Percentiles rank a stretch among this genome's conserved stretches.
phyloP scores from a whole-genome alignment of 1,140 invertebrate genomes.

The Solen grandis region DNA sequence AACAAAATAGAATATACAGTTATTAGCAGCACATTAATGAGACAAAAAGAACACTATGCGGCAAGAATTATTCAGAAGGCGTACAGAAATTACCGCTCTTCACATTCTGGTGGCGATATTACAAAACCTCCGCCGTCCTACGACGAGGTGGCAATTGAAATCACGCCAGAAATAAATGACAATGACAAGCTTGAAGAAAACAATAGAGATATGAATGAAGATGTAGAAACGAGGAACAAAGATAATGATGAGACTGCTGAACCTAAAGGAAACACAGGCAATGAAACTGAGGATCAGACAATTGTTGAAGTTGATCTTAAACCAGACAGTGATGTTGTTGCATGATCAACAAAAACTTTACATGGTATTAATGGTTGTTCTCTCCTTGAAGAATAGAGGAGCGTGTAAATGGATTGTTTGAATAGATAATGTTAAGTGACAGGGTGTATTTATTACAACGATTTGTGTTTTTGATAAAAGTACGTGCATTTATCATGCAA shows the following conservation, averaged over 20 bases:
- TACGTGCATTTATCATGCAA: conserved; percentile 38
- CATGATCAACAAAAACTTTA: conserved; percentile 57
- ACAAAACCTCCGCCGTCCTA: conserved; percentile 57
- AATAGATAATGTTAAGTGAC: conserved; percentile 20
- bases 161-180: conserved; percentile 34
- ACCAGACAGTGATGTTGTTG: conserved; percentile 78
- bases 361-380: conserved; percentile 3
- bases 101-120: conserved; percentile 31
- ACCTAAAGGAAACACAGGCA: conserved; percentile 37
- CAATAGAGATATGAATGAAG: conserved; percentile 30
- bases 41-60: conserved; percentile 97
- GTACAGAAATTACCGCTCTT: conserved; percentile 83
- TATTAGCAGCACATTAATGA: conserved; percentile 95
- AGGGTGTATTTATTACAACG: conserved; percentile 35
- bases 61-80: conserved; percentile 96
- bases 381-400: conserved; percentile 15
- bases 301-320: conserved; percentile 76
- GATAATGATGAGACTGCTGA: background rate
- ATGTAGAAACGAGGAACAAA: conserved; percentile 35
- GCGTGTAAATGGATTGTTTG: conserved; percentile 2
- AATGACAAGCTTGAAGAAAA: conserved; percentile 43
- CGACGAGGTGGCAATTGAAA: conserved; percentile 53
- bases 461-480: conserved; percentile 20
- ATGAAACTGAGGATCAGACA: conserved; percentile 59
- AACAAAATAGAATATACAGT: conserved; percentile 94